Evolutionary conservation across 1,140 invertebrate species (phyloP).

Genomic region (Aphidius gifuensis): DNA sequence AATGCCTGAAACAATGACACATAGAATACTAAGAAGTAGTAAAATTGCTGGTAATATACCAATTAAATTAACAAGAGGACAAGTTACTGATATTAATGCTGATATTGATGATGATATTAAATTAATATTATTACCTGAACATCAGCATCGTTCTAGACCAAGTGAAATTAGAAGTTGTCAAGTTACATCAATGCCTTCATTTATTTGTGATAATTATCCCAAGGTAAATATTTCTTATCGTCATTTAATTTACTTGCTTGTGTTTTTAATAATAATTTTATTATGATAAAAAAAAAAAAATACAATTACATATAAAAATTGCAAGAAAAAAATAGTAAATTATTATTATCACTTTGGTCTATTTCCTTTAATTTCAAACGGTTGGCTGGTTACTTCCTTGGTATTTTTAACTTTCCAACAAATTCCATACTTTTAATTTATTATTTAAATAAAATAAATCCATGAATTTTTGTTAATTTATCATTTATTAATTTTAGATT

Average conservation of each 20-base stretch:
- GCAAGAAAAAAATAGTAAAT: too few relatives aligned
- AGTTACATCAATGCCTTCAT: constrained; percentile 65
- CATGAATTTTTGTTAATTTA: too few relatives aligned
- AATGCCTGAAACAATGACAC: constrained; percentile 81
- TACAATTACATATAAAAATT: too few relatives aligned
- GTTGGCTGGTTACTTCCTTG: too few relatives aligned
- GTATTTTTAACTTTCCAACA: too few relatives aligned
- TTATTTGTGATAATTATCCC: constrained; percentile 66
- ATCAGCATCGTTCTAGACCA: constrained; percentile 59
- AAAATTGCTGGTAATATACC: constrained; percentile 49
- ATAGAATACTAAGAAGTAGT: constrained; percentile 68
- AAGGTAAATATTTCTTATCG: constrained; percentile 51
- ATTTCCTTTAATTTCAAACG: too few relatives aligned
- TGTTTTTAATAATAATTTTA: too few relatives aligned
- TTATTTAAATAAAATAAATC: too few relatives aligned
- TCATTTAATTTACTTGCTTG: too few relatives aligned
- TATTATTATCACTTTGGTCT: too few relatives aligned
- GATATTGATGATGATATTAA: constrained; percentile 47
- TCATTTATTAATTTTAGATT: neutral
- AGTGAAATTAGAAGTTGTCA: constrained; percentile 60
- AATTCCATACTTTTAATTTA: too few relatives aligned
- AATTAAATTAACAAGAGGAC: constrained; percentile 40
- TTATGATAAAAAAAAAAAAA: too few relatives aligned
- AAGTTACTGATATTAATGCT: constrained; percentile 33
- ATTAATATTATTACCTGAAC: constrained; percentile 59